These are phyloP conservation scores for Pachyramphus minor DNA, from an alignment of 2,113 vertebrate genomes.

Conservation along the genomic window DNA sequence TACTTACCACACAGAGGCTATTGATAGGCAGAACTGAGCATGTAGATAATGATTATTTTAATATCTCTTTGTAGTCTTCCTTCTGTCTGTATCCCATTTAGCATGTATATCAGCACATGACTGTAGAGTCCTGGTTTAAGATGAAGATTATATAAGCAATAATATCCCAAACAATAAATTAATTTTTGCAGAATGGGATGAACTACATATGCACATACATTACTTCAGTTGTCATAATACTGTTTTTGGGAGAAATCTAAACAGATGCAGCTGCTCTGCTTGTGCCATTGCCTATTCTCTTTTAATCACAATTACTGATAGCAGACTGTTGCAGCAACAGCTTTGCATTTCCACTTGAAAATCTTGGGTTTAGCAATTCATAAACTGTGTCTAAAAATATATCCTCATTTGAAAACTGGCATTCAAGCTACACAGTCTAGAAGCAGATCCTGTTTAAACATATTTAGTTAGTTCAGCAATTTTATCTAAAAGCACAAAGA, in stretches of 20 bases:
- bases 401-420: not conserved
- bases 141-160: not conserved
- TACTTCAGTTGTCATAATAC: not conserved
- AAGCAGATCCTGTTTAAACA: not conserved
- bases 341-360: not conserved
- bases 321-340: not conserved
- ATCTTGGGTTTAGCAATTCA: not conserved
- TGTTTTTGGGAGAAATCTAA: not conserved
- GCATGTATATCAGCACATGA: not conserved
- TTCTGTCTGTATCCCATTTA: not conserved
- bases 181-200: not conserved
- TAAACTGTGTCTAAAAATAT: not conserved
- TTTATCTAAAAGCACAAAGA: not conserved
- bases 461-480: not conserved
- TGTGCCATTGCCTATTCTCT: not conserved
- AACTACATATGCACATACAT: not conserved
- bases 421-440: not conserved
- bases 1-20: not conserved
- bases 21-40: not conserved
- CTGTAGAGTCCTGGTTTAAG: not conserved
- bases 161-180: not conserved
- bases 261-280: not conserved
- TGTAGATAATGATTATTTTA: not conserved
- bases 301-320: not conserved
- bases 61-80: not conserved